Evolutionary conservation across 2,888 invertebrate genomes (phyloP), one percentile per base, ranked within the genome.

Genomic region (Pristionchus japonicus): DNA sequence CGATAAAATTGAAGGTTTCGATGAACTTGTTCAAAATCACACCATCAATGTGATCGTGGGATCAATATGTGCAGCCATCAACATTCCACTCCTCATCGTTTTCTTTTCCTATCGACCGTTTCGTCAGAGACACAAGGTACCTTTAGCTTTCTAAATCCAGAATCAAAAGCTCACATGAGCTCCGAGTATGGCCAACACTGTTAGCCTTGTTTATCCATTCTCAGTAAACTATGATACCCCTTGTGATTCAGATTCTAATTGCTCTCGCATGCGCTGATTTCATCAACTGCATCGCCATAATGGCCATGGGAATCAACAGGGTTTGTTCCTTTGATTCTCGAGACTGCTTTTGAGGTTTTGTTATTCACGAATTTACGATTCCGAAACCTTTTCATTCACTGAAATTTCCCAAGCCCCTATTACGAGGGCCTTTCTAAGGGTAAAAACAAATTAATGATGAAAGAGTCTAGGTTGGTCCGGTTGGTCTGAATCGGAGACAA

Each of bases 291-390:
- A 52, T 92, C 0, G 91, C 91, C 0, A 92, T 92, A 23, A 88
- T 90, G 40, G 87, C 90, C 17, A 92, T 92, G 92, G 92, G 92
- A n/a, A 89, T 91, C 57, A 91, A 92, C 40, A 89, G 92, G 13
- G 91, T 92, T 40, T 11, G 87, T 84, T 57, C 74, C 67, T 31
- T 67, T 67, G 31, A 34, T 13, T 77, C 77, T 40, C 77, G 23
- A 40, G n/a, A 40, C 77, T 23, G n/a, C 20, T 27, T 77, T 0
- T 13, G 31, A 77, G 17, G 40, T 40, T 77, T n/a, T 40, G 40
- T 77, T 40, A 77, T 77, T 37, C 40, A n/a, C 47, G 47, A 40
- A 27, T 77, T 77, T 77, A 4, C 20, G 47, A 34, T 9, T 1
- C 43, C 40, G n/a, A 77, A 80, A n/a, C 34, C 40, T 80, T 80